These are phyloP conservation scores for Perodicticus potto DNA, from an alignment of 2,797 vertebrate species.

Conservation along the genomic window DNA sequence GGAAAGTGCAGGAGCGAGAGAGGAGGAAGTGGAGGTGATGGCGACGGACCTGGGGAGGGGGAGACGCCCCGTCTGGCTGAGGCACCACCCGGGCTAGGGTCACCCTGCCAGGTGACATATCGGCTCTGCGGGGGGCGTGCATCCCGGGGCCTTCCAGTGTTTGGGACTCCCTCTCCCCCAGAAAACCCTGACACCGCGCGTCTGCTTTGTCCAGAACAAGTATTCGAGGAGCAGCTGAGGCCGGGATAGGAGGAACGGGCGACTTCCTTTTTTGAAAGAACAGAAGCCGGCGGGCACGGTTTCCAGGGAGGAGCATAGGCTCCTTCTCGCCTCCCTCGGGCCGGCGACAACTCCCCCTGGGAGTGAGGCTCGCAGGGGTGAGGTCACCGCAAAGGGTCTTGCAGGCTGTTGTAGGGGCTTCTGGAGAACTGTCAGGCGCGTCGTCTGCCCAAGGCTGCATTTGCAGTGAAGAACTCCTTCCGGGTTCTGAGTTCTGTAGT, in stretches of 20 bases:
- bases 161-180: rapidly evolving
- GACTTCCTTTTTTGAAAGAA: not conserved
- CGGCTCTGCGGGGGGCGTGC: not conserved
- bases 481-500: not conserved
- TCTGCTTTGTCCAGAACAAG: rapidly evolving
- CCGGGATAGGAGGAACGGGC: not conserved
- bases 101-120: slow-evolving; percentile 1
- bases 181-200: not conserved
- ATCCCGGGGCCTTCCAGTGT: not conserved
- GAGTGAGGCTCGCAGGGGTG: not conserved
- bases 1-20: not conserved
- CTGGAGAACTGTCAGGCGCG: not conserved
- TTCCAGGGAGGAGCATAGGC: not conserved
- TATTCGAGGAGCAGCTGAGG: not conserved
- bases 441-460: rapidly evolving
- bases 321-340: rapidly evolving
- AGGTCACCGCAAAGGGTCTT: not conserved
- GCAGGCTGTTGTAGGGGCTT: rapidly evolving
- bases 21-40: slow-evolving; percentile 63
- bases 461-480: slow-evolving; percentile 6
- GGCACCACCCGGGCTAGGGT: not conserved
- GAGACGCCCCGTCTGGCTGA: not conserved
- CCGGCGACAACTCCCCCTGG: no score
- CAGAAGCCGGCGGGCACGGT: not conserved
- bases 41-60: slow-evolving; percentile 10